A percentile compares a stretch with the other conserved stretches of the same genome.
Evolutionary conservation across 2,113 vertebrate genomes (phyloP).

Genomic region (Ptilonorhynchus violaceus): DNA sequence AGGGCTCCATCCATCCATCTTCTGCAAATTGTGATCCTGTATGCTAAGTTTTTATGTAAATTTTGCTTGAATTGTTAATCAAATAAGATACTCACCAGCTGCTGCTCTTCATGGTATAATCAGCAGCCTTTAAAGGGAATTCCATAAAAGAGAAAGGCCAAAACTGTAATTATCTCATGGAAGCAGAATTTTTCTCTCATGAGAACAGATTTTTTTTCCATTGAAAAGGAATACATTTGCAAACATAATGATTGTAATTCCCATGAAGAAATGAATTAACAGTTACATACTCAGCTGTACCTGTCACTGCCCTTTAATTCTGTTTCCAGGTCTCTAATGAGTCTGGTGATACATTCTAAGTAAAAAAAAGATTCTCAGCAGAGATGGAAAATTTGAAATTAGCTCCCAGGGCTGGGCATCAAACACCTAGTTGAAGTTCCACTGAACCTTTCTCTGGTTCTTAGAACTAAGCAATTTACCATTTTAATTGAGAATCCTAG

Average conservation of each 20-base stretch:
- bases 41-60: constrained; percentile 1
- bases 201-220: not conserved
- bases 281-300: not conserved
- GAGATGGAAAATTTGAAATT: not conserved
- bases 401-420: not conserved
- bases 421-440: not conserved
- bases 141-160: not conserved
- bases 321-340: not conserved
- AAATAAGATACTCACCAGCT: not conserved
- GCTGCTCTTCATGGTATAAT: constrained; percentile 36
- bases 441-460: not conserved
- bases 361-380: not conserved
- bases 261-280: not conserved
- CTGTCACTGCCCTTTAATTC: constrained; percentile 6
- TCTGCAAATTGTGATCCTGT: not conserved
- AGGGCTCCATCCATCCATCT: not conserved
- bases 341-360: not conserved
- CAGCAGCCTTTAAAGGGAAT: constrained; percentile 12
- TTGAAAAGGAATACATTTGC: constrained; percentile 7
- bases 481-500: not conserved
- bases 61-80: constrained; percentile 14
- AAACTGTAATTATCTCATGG: constrained; percentile 34
- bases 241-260: not conserved
- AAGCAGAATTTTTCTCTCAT: constrained; percentile 13
- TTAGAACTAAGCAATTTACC: not conserved